phyloP scores from a whole-genome alignment of 2,797 vertebrate genomes.

The Lutjanus campechanus region DNA sequence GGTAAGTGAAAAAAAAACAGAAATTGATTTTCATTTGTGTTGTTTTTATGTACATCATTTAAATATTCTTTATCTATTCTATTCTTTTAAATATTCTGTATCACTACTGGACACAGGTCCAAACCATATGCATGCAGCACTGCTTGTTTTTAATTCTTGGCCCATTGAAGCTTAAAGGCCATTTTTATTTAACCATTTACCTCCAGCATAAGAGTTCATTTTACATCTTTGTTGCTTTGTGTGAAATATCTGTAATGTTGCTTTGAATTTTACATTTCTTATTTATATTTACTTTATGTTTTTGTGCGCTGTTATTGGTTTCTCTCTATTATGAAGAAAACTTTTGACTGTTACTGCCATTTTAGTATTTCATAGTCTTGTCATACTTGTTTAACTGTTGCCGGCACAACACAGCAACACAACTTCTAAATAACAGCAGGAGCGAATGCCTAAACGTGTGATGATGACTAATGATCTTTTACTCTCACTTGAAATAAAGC shows the following conservation, averaged over 20 bases:
- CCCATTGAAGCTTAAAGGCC: conserved; percentile 28
- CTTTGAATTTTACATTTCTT: conserved; percentile 68
- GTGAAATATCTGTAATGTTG: conserved; percentile 56
- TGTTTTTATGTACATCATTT: conserved; percentile 36
- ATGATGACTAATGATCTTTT: conserved; percentile 76
- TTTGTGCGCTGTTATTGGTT: conserved; percentile 58
- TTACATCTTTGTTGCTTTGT: conserved; percentile 50
- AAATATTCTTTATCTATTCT: conserved; percentile 1
- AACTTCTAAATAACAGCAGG: conserved; percentile 58
- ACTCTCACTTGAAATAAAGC: conserved; percentile 85
- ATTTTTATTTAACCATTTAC: conserved; percentile 52
- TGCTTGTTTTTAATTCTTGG: conserved; percentile 37
- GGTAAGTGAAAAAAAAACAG: conserved; percentile 17
- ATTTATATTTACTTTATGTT: conserved; percentile 81
- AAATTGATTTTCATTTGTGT: conserved; percentile 9
- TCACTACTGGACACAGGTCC: conserved; percentile 44
- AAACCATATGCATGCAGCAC: conserved; percentile 59
- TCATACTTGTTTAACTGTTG: conserved; percentile 53
- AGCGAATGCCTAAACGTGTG: conserved; percentile 68
- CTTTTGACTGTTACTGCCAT: conserved; percentile 50
- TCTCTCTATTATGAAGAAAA: conserved; percentile 46
- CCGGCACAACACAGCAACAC: conserved; percentile 45
- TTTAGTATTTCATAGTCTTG: conserved; percentile 59
- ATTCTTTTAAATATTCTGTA: conserved; percentile 25
- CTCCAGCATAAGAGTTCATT: conserved; percentile 47